Evolutionary conservation across 2,797 vertebrate genomes (phyloP).

Genomic region (Enteromius fasciolatus): DNA sequence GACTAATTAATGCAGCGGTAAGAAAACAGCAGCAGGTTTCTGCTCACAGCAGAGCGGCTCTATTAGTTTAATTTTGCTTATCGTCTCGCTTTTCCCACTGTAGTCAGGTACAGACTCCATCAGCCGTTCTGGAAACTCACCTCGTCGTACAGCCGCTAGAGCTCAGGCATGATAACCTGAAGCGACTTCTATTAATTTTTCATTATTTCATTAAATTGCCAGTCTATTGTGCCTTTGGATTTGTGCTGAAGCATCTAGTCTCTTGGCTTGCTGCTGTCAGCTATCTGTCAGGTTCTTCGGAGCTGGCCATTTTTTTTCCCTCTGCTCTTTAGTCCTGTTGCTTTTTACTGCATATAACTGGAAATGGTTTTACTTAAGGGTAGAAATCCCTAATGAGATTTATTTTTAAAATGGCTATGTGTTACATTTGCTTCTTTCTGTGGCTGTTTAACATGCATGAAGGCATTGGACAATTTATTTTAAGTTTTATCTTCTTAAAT

Average conservation of each 20-base stretch:
- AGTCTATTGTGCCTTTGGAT: slow-evolving; percentile 62
- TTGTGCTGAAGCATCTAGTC: slow-evolving; percentile 59
- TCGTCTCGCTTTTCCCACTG: slow-evolving; percentile 58
- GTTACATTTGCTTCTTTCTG: neutral
- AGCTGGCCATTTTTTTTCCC: neutral
- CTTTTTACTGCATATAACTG: slow-evolving; percentile 10
- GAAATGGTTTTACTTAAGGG: slow-evolving; percentile 24
- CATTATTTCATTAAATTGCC: slow-evolving; percentile 64
- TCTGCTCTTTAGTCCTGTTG: slow-evolving; percentile 6
- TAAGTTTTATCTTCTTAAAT: neutral
- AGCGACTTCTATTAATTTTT: slow-evolving; percentile 70
- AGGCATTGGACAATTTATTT: neutral
- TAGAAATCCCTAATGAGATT: slow-evolving; percentile 26
- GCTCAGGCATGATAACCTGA: slow-evolving; percentile 69
- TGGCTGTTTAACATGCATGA: neutral
- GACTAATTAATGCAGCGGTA: slow-evolving; percentile 73
- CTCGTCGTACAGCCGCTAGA: slow-evolving; percentile 67
- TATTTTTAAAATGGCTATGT: neutral
- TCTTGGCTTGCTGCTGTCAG: slow-evolving; percentile 41
- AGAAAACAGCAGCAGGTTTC: slow-evolving; percentile 70
- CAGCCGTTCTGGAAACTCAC: slow-evolving; percentile 60
- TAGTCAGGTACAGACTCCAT: slow-evolving; percentile 70
- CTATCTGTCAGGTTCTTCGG: slow-evolving; percentile 29
- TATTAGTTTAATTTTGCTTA: slow-evolving; percentile 73
- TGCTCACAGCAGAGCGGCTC: slow-evolving; percentile 68